Conservation (phyloP, 2,888 invertebrate genomes). For the Tipula lateralis region DNA sequence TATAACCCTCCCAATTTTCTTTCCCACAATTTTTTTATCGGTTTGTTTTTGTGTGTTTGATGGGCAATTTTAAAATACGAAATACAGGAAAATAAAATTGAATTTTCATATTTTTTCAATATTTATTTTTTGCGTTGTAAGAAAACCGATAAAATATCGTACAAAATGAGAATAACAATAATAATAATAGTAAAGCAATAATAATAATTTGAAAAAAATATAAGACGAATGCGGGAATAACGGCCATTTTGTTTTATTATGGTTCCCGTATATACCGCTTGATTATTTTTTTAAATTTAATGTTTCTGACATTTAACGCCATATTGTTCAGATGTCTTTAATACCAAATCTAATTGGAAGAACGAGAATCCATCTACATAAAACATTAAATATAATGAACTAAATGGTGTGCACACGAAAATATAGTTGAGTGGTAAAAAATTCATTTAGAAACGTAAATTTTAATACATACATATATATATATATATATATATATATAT, state of each 20-base stretch:
- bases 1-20: not conserved
- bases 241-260: not conserved
- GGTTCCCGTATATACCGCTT: not conserved
- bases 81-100: not conserved
- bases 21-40: not conserved
- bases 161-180: not conserved
- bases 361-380: not conserved
- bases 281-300: not conserved
- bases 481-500: not conserved
- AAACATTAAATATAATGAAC: not conserved
- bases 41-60: not conserved
- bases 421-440: not conserved
- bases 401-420: not conserved
- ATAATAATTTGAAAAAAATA: not conserved
- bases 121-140: not conserved
- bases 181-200: not conserved
- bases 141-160: not conserved
- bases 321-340: not conserved
- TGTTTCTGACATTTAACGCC: not conserved
- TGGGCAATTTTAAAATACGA: slow-evolving; percentile 2
- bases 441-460: not conserved
- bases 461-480: not conserved
- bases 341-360: not conserved
- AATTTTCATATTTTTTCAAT: not conserved
- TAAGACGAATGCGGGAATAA: not conserved